Percentiles rank a stretch among this genome's conserved stretches.
Conservation (phyloP, 2,888 invertebrate genomes). For the Caenorhabditis sp. region DNA sequence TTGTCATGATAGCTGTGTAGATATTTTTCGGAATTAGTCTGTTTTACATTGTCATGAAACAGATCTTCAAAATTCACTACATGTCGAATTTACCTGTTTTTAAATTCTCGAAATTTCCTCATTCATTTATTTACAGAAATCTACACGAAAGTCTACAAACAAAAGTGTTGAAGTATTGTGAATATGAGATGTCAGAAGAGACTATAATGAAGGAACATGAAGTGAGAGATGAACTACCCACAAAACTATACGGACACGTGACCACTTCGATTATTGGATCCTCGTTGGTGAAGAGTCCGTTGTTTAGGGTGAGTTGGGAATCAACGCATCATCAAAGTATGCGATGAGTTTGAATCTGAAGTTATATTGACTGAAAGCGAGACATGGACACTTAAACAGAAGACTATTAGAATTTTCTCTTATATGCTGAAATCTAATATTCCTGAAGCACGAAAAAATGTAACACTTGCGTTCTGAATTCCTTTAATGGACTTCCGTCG, state of each 20-base stretch:
- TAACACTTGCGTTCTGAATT: too few relatives aligned
- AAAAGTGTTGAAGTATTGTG: slow-evolving; percentile 67
- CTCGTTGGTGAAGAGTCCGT: slow-evolving; percentile 42
- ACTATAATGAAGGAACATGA: slow-evolving; percentile 66
- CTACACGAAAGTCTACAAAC: slow-evolving; percentile 51
- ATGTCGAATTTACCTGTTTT: too few relatives aligned
- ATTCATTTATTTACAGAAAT: slow-evolving; percentile 42
- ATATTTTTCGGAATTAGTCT: background rate
- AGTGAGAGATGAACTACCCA: slow-evolving; percentile 63
- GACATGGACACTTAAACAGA: too few relatives aligned
- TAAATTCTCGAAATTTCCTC: too few relatives aligned
- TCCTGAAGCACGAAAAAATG: too few relatives aligned
- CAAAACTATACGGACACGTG: slow-evolving; percentile 60
- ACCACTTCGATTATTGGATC: slow-evolving; percentile 61
- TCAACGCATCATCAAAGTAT: background rate
- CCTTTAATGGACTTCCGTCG: too few relatives aligned
- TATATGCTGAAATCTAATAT: too few relatives aligned
- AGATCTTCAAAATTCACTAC: too few relatives aligned
- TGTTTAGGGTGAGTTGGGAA: slow-evolving; percentile 42
- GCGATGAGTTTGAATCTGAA: background rate
- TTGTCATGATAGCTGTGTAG: too few relatives aligned
- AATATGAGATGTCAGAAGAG: slow-evolving; percentile 65
- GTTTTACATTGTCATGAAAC: too few relatives aligned
- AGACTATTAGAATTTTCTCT: too few relatives aligned
- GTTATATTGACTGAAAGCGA: too few relatives aligned